Percentiles rank a stretch among this genome's conserved stretches.
These are phyloP conservation scores for Dissostichus mawsoni DNA, from an alignment of 2,113 vertebrate genomes.

Conservation along the genomic window DNA sequence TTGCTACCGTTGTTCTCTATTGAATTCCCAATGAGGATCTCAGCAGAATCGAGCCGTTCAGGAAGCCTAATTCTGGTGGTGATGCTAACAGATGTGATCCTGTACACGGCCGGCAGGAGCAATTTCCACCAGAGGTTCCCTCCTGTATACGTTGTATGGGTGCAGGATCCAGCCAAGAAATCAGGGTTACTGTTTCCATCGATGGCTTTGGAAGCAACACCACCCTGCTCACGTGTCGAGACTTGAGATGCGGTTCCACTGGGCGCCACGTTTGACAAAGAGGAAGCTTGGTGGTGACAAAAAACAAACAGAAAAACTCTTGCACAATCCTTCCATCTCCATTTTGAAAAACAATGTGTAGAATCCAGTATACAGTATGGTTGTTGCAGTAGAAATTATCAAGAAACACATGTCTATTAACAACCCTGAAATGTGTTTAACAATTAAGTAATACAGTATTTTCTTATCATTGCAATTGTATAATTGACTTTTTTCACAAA, in stretches of 20 bases:
- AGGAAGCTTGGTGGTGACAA: background rate
- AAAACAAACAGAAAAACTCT: background rate
- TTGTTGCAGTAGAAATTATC: no score
- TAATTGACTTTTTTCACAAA: background rate
- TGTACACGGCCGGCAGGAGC: background rate
- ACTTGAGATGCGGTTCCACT: slow-evolving; percentile 12
- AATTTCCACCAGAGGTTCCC: background rate
- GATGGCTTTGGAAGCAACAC: background rate
- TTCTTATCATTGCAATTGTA: background rate
- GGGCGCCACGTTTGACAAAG: background rate
- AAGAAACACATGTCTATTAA: background rate
- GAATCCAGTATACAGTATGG: no score
- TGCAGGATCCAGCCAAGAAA: accelerated
- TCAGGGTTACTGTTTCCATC: background rate
- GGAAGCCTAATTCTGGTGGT: accelerated
- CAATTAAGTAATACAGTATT: background rate
- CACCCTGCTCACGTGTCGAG: accelerated
- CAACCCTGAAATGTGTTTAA: background rate
- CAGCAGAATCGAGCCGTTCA: background rate
- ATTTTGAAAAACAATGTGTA: no score
- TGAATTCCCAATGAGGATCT: slow-evolving; percentile 12
- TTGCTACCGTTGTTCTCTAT: background rate
- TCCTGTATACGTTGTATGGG: accelerated
- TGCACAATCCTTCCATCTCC: background rate
- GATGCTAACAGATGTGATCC: background rate